Conservation (phyloP, 2,797 vertebrate genomes). For the Coilia nasus region DNA sequence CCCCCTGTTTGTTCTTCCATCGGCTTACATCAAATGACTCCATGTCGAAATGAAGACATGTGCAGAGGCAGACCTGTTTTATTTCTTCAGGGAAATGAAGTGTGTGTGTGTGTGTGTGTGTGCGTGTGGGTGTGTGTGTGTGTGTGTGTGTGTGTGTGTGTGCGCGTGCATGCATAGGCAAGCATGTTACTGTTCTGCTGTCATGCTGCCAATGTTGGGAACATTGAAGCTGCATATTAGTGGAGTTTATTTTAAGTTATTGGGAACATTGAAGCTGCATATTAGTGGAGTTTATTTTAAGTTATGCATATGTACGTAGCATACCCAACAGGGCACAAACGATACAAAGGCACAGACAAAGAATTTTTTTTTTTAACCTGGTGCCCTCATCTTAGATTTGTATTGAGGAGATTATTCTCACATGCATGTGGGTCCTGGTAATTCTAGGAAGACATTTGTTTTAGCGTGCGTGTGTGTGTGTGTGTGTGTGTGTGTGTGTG, state of each 20-base stretch:
- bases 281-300: too few relatives aligned
- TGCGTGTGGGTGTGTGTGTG: background rate
- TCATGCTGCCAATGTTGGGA: background rate
- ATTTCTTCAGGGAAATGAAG: background rate
- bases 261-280: too few relatives aligned
- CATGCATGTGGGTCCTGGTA: too few relatives aligned
- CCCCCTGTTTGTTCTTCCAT: background rate
- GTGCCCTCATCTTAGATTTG: too few relatives aligned
- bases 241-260: too few relatives aligned
- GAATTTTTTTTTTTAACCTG: too few relatives aligned
- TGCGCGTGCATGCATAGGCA: background rate
- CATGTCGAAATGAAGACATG: constrained; percentile 11
- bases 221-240: too few relatives aligned
- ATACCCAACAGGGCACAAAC: too few relatives aligned
- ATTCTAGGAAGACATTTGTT: background rate
- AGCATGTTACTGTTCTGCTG: background rate
- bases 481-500: background rate
- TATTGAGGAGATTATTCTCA: too few relatives aligned
- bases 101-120: constrained; percentile 3
- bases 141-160: background rate
- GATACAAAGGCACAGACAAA: too few relatives aligned
- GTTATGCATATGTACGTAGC: too few relatives aligned
- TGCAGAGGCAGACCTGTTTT: background rate
- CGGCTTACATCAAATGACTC: background rate
- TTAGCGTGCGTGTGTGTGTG: background rate